phyloP scores from a whole-genome alignment of 2,797 vertebrate genomes.

The Danio choprae region DNA sequence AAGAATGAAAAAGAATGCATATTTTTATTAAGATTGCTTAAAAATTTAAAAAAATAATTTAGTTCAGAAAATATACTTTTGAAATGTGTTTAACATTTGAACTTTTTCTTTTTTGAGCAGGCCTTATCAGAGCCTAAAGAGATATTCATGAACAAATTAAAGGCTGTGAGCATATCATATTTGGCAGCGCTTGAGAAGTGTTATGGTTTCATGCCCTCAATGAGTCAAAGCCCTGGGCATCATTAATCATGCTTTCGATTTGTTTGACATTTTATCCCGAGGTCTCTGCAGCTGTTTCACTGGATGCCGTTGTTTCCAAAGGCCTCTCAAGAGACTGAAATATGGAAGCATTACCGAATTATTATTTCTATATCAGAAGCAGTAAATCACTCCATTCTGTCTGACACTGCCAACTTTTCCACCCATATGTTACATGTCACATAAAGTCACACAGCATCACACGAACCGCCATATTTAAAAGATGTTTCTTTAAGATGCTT shows the following conservation, averaged over 20 bases:
- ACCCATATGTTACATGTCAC: constrained; percentile 54
- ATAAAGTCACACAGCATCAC: constrained; percentile 34
- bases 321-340: constrained; percentile 62
- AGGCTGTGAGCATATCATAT: constrained; percentile 44
- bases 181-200: constrained; percentile 48
- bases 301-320: constrained; percentile 63
- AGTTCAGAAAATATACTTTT: background rate
- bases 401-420: constrained; percentile 60
- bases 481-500: constrained; percentile 26
- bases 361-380: constrained; percentile 77
- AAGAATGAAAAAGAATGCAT: background rate
- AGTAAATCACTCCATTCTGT: constrained; percentile 72
- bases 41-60: background rate
- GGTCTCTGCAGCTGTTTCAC: constrained; percentile 42
- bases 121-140: constrained; percentile 15
- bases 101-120: background rate
- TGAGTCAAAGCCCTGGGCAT: constrained; percentile 49
- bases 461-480: constrained; percentile 36
- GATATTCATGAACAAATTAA: constrained; percentile 39
- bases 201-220: constrained; percentile 39
- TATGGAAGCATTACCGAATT: constrained; percentile 68
- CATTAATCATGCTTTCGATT: constrained; percentile 61
- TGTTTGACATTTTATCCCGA: constrained; percentile 47
- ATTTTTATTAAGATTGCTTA: background rate
- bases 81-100: background rate